A percentile compares a stretch with the other conserved stretches of the same genome.
Conservation (phyloP, 2,888 invertebrate species). For the Melieria picta region DNA sequence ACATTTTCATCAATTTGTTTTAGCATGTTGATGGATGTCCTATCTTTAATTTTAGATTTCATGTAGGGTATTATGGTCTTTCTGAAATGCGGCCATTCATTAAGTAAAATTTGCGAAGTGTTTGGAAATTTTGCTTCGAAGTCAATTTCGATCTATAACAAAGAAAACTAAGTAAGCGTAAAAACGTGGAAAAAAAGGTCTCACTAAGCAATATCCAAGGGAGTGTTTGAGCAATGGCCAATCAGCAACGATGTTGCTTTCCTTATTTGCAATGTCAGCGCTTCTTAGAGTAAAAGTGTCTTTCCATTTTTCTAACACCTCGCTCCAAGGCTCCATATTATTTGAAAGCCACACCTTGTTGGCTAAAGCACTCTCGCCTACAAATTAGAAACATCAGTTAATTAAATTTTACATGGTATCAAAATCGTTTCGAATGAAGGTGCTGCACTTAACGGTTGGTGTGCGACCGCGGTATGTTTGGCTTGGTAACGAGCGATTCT, state of each 20-base stretch:
- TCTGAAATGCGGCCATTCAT: slow-evolving; percentile 6
- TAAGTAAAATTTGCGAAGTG: neutral
- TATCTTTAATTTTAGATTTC: slow-evolving; percentile 19
- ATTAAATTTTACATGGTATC: no score
- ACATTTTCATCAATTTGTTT: slow-evolving; percentile 2
- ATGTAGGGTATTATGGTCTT: slow-evolving; percentile 6
- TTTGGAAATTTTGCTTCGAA: slow-evolving; percentile 1
- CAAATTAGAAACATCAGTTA: neutral
- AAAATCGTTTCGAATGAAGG: no score
- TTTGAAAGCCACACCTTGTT: slow-evolving; percentile 26
- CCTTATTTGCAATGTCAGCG: slow-evolving; percentile 18
- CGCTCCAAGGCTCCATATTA: slow-evolving; percentile 27
- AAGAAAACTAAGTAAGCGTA: neutral
- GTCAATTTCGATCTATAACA: slow-evolving; percentile 13
- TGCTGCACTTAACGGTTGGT: neutral
- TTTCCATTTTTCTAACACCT: slow-evolving; percentile 26
- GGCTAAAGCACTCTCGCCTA: neutral
- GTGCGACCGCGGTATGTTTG: neutral
- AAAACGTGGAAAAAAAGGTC: neutral
- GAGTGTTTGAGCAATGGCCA: slow-evolving; percentile 28
- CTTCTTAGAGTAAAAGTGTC: slow-evolving; percentile 21
- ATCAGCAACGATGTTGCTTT: slow-evolving; percentile 11
- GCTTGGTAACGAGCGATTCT: neutral
- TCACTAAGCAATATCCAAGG: slow-evolving; percentile 15
- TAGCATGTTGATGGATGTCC: neutral